Conservation (phyloP, 2,888 invertebrate species). For the Agrilus biguttatus region DNA sequence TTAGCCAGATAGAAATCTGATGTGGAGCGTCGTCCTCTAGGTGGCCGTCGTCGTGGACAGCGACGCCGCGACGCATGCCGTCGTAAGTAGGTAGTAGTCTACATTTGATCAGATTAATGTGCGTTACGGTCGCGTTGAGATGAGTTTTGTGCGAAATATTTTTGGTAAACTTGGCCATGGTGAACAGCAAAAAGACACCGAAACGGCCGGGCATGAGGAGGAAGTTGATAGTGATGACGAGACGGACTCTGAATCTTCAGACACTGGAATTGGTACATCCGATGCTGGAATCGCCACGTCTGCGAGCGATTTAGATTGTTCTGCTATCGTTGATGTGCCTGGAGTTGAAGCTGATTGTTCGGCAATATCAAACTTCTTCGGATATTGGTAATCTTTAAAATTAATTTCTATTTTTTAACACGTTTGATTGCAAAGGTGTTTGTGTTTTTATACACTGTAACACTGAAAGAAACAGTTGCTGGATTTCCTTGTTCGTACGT, state of each 20-base stretch:
- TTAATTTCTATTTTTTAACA: too few species aligned
- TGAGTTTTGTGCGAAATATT: slow-evolving; percentile 30
- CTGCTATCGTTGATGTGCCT: slow-evolving; percentile 7
- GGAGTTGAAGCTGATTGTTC: slow-evolving; percentile 27
- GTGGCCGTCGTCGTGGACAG: too few species aligned
- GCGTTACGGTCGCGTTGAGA: slow-evolving; percentile 8
- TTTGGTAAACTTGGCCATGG: slow-evolving; percentile 23
- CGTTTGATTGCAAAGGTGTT: too few species aligned
- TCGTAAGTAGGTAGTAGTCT: not conserved
- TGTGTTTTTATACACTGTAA: too few species aligned
- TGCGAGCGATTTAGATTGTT: slow-evolving; percentile 23
- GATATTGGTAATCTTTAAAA: slow-evolving; percentile 24
- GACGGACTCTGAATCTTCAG: slow-evolving; percentile 22
- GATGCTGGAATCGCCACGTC: slow-evolving; percentile 15
- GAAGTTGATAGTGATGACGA: slow-evolving; percentile 13
- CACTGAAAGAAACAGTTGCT: too few species aligned
- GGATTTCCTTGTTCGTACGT: too few species aligned
- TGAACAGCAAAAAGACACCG: slow-evolving; percentile 17
- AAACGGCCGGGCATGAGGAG: slow-evolving; percentile 19
- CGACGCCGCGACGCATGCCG: too few species aligned
- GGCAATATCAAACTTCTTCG: slow-evolving; percentile 31
- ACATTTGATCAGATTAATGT: slow-evolving; percentile 4
- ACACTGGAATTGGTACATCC: slow-evolving; percentile 26
- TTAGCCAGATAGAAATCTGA: too few species aligned
- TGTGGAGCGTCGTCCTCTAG: too few species aligned